A percentile compares a stretch with the other conserved stretches of the same genome.
phyloP scores from a whole-genome alignment of 2,113 vertebrate species.

The Archocentrus centrarchus region DNA sequence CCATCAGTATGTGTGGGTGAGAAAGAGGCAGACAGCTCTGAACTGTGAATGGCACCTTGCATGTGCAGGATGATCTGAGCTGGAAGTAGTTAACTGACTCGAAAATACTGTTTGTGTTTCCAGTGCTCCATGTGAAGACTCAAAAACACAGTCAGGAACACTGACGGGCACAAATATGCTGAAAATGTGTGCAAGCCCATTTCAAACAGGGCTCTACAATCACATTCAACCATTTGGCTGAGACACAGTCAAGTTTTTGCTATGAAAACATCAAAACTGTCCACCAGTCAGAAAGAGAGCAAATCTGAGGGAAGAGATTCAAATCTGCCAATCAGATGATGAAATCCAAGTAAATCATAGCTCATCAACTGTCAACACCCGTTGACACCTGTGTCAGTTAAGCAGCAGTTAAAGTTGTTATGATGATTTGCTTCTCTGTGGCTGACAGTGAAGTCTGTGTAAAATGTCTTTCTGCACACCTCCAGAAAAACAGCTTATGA shows the following conservation, averaged over 20 bases:
- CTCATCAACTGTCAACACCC: background rate
- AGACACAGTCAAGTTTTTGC: background rate
- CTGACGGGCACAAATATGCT: background rate
- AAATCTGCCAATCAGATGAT: background rate
- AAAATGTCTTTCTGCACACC: background rate
- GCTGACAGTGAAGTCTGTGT: background rate
- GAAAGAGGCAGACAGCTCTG: no score
- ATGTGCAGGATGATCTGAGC: no score
- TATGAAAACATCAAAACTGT: background rate
- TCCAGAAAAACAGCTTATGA: background rate
- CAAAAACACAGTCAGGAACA: no score
- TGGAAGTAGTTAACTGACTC: no score
- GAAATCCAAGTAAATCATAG: background rate
- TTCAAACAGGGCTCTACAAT: background rate
- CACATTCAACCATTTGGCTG: background rate
- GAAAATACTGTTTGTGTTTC: no score
- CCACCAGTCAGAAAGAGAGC: background rate
- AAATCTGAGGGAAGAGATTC: background rate
- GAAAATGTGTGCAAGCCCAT: background rate
- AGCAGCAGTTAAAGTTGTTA: background rate
- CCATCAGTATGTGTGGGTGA: no score
- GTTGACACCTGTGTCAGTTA: background rate
- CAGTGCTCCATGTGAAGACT: no score
- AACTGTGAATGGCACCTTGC: no score
- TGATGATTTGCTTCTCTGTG: background rate